Evolutionary conservation across 2,113 vertebrate species (phyloP), one percentile per base, ranked within the genome.

Genomic region (Pteronura brasiliensis): DNA sequence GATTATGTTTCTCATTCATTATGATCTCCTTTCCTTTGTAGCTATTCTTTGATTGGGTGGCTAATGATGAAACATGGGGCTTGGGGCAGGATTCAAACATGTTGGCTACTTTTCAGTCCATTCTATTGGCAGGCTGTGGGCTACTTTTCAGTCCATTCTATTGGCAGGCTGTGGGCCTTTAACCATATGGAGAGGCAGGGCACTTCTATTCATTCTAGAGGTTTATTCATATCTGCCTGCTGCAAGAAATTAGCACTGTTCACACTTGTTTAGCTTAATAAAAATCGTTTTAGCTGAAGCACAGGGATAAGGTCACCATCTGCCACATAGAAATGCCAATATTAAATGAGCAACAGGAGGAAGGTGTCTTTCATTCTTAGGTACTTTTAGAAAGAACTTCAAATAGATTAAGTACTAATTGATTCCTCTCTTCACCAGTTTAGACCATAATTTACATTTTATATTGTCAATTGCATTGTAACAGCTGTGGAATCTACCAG

Each of bases 221-320:
- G 96, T 97, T 98, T 98, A 98, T 99, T 99, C 98, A 97, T 98
- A 98, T 99, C 93, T 97, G 98, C 98, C 98, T 99, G 98, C 99
- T 99, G 98, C 98, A 99, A 99, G 99, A 99, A 99, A 99, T 99
- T 99, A 99, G 98, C 98, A 98, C 98, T 98, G 98, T 99, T 99
- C 98, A 99, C 98, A 98, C 99, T 99, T 99, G 98, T 99, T 99
- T 99, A 99, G 99, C 99, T 99, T 99, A 99, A 99, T 99, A 99
- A 99, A 99, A 99, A 99, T 99, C 97, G 99, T 99, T 99, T 99
- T 99, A 99, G 98, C 98, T 99, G 98, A 99, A 98, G 96, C 97
- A 96, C 96, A 97, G 94, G 87, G 98, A 99, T 99, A 99, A 99
- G 99, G 98, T 99, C 98, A 99, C 99, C 99, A 99, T 99, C 99